These are phyloP conservation scores for Asobara japonica DNA, from an alignment of 1,140 invertebrate genomes.

Conservation along the genomic window DNA sequence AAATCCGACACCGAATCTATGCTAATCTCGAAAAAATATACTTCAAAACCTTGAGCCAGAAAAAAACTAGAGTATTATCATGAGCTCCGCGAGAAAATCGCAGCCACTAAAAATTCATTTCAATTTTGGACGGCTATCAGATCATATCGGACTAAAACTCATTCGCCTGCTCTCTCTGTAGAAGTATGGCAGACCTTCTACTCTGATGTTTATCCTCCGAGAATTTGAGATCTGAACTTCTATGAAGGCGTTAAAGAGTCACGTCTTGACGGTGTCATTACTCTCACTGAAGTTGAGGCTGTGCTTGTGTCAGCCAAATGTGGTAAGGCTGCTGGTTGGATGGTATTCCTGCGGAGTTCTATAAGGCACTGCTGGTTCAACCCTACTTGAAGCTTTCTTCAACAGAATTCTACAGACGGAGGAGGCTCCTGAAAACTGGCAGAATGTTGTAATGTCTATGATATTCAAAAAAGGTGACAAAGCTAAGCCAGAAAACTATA, in stretches of 20 bases:
- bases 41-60: no score
- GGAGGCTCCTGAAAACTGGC: slow-evolving; percentile 7
- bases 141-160: not conserved
- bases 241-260: not conserved
- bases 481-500: slow-evolving; percentile 40
- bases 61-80: slow-evolving; percentile 11
- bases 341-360: slow-evolving; percentile 30
- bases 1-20: no score
- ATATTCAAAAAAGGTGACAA: slow-evolving; percentile 40
- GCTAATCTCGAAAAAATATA: not conserved
- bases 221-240: not conserved
- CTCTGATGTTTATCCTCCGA: not conserved
- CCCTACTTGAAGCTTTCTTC: slow-evolving; percentile 22
- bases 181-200: not conserved
- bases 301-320: slow-evolving; percentile 9
- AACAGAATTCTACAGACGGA: slow-evolving; percentile 22
- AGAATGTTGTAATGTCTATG: not conserved
- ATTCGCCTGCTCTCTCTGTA: not conserved
- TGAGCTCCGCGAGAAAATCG: not conserved
- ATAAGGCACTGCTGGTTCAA: slow-evolving; percentile 1
- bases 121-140: not conserved
- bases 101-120: not conserved
- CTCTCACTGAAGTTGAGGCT: no score
- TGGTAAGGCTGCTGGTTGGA: slow-evolving; percentile 32
- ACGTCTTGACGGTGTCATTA: no score